phyloP scores from a whole-genome alignment of 2,113 vertebrate genomes.

The Podarcis muralis region DNA sequence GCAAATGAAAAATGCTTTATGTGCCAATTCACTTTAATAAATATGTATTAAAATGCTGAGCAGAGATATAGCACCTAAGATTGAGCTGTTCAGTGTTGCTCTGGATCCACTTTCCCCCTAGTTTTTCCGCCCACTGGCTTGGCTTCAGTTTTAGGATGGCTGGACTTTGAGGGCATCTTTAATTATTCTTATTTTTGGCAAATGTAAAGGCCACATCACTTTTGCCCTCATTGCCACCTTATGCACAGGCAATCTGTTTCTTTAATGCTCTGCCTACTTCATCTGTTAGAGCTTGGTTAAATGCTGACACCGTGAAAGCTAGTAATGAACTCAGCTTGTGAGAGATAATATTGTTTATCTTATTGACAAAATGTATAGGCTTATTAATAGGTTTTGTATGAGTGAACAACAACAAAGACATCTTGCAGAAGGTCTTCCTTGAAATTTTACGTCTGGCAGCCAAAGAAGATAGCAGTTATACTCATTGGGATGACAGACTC shows the following conservation, averaged over 20 bases:
- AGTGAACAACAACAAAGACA: constrained; percentile 12
- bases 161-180: constrained; percentile 43
- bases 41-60: constrained; percentile 33
- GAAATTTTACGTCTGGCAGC: constrained; percentile 4
- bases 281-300: constrained; percentile 47
- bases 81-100: constrained; percentile 9
- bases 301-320: constrained; percentile 35
- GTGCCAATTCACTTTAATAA: constrained; percentile 33
- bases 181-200: constrained; percentile 62
- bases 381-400: constrained; percentile 35
- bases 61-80: constrained; percentile 21
- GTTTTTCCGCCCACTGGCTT: constrained; percentile 2
- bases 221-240: constrained; percentile 27
- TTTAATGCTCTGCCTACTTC: constrained; percentile 35
- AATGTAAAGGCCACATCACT: constrained; percentile 41
- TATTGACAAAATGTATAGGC: constrained; percentile 34
- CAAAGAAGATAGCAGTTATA: neutral
- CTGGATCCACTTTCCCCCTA: constrained; percentile 1
- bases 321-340: constrained; percentile 46
- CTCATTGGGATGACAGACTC: neutral
- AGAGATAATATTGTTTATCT: constrained; percentile 35
- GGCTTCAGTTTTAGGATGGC: constrained; percentile 31
- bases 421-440: constrained; percentile 28
- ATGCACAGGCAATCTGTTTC: constrained; percentile 44
- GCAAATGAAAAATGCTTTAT: constrained; percentile 44